These are phyloP conservation scores for Propithecus coquereli DNA, from an alignment of 2,113 vertebrate genomes.

Conservation along the genomic window DNA sequence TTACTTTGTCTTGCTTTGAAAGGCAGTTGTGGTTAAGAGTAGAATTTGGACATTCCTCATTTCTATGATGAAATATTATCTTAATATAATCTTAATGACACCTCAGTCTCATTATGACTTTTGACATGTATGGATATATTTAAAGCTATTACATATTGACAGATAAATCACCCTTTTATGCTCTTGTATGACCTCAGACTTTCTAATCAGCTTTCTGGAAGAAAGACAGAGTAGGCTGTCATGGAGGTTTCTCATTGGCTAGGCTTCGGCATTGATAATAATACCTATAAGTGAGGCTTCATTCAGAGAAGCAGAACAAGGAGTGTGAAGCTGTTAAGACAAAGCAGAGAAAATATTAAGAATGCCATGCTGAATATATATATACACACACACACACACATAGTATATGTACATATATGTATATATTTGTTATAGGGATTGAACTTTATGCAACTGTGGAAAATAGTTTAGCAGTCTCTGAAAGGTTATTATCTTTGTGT, in stretches of 20 bases:
- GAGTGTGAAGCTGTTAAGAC: background rate
- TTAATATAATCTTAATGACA: background rate
- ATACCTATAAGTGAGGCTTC: background rate
- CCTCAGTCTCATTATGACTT: background rate
- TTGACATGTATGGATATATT: background rate
- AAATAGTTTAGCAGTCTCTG: background rate
- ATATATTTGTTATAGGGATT: background rate
- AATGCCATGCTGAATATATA: no score
- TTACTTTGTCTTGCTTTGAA: background rate
- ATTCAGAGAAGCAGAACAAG: background rate
- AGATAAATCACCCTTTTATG: background rate
- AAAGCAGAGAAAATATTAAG: no score
- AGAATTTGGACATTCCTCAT: background rate
- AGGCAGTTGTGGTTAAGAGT: background rate
- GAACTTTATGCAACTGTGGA: background rate
- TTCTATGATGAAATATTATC: background rate
- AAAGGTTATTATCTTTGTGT: background rate
- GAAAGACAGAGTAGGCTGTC: background rate
- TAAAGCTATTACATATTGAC: constrained; percentile 16
- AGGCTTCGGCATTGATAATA: background rate
- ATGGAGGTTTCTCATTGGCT: background rate
- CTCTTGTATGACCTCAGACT: background rate
- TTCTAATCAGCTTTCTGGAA: background rate
- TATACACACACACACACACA: no score
- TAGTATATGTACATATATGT: background rate